Evolutionary conservation across 1,140 invertebrate species (phyloP), one percentile per base, ranked within the genome.

Genomic region (Teleopsis dalmanni): DNA sequence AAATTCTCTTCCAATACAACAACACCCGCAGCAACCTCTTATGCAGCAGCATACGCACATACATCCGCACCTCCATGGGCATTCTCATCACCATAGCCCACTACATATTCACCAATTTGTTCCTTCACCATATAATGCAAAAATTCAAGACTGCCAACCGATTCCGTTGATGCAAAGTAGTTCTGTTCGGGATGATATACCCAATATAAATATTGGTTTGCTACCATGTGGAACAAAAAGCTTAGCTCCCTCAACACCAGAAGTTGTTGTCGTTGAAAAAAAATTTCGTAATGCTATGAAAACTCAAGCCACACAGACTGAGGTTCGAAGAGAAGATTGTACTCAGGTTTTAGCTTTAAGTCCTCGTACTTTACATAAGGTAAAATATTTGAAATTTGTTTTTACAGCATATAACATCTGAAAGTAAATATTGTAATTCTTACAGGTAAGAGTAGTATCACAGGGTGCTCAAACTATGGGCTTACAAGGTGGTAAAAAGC

Each of bases 251-350:
- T 61, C 51, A 44, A 70, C 62, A 43, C 60, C 65, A 1, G 66
- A 70, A 40, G 64, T 70, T 2, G 50, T 67, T 0, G 58, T 71
- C 21, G 53, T 71, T 29, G 88, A 90, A 71, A 89, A 89, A 71
- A 76, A 87, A 25, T 91, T 89, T 68, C 78, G 86, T 56, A 83
- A 85, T 45, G 80, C 83, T 1, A 93, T 92, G 88, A 87, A 90
- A 60, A 91, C 90, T 1, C 90, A 94, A 75, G 90, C 91, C 2
- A 94, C 91, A 1, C 91, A 95, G 72, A 95, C 91, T 21, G 90
- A 94, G 70, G 77, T 80, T 54, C 76, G 82, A 35, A 83, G 86
- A 66, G 78, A 81, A 13, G 65, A 81, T 7, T 79, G 81, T 36
- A 81, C 86, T 3, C 82, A 84, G 56, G 80, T 84, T 57, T 72